Conservation (phyloP, 1,140 invertebrate species). For the Drosophila pandora region DNA sequence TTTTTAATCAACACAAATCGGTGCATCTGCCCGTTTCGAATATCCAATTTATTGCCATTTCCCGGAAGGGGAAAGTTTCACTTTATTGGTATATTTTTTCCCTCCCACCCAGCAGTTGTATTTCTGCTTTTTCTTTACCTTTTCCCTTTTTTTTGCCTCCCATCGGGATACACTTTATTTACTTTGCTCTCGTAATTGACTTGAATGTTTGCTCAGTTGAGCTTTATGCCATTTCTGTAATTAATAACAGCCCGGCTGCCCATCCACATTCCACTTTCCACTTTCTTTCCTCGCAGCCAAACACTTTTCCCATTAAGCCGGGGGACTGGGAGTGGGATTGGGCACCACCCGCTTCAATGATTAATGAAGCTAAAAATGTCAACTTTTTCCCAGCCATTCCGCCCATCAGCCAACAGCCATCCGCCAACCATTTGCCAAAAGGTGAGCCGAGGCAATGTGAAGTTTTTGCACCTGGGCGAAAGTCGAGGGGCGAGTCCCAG, state of each 20-base stretch:
- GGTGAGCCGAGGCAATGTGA: constrained; percentile 36
- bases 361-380: constrained; percentile 63
- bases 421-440: constrained; percentile 1
- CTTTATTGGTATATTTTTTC: constrained; percentile 3
- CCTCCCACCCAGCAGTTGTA: neutral
- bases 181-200: constrained; percentile 44
- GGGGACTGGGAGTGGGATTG: neutral
- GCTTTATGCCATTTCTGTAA: constrained; percentile 55
- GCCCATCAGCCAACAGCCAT: neutral
- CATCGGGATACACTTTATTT: constrained; percentile 6
- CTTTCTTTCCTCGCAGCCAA: neutral
- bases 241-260: constrained; percentile 43
- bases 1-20: constrained; percentile 21
- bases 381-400: constrained; percentile 21
- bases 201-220: constrained; percentile 54
- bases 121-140: neutral
- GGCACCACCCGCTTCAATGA: constrained; percentile 41
- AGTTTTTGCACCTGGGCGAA: constrained; percentile 42
- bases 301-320: constrained; percentile 4
- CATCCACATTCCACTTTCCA: neutral
- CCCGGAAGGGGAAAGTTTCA: constrained; percentile 10
- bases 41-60: constrained; percentile 11
- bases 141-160: constrained; percentile 8
- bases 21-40: constrained; percentile 1
- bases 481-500: constrained; percentile 1